Evolutionary conservation across 1,140 invertebrate species (phyloP).

Genomic region (Trichomalopsis sarcophagae): DNA sequence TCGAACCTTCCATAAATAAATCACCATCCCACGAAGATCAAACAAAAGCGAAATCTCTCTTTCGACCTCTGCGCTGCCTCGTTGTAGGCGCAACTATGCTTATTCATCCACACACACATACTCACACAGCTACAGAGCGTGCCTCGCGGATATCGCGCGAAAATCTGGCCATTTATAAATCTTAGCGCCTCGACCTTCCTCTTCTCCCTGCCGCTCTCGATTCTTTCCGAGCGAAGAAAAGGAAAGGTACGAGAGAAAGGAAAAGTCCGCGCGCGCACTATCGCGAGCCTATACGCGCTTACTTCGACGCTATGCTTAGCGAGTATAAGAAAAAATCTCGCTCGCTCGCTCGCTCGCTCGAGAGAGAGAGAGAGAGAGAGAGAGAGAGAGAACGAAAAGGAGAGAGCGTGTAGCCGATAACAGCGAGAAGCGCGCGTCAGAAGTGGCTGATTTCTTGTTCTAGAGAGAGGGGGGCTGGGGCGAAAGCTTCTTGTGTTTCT

Average conservation of each 20-base stretch:
- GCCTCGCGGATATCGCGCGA: background rate
- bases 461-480: background rate
- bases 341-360: too few species aligned
- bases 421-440: too few species aligned
- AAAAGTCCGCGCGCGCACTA: too few species aligned
- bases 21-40: background rate
- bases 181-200: background rate
- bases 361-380: background rate
- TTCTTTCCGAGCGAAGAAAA: background rate
- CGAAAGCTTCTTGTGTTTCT: background rate
- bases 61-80: background rate
- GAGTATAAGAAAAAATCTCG: too few species aligned
- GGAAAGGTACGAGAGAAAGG: background rate
- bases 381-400: background rate
- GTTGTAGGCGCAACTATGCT: background rate
- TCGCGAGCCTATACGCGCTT: background rate
- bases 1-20: background rate
- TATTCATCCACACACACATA: background rate
- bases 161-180: slow-evolving; percentile 30
- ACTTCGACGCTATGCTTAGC: too few species aligned
- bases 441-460: background rate
- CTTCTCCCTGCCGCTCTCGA: background rate
- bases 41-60: background rate
- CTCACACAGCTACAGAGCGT: background rate
- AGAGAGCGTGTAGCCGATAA: background rate